Base-by-base conservation (phyloP, 2,113 vertebrate species). In the Climacteris rufus region DNA sequence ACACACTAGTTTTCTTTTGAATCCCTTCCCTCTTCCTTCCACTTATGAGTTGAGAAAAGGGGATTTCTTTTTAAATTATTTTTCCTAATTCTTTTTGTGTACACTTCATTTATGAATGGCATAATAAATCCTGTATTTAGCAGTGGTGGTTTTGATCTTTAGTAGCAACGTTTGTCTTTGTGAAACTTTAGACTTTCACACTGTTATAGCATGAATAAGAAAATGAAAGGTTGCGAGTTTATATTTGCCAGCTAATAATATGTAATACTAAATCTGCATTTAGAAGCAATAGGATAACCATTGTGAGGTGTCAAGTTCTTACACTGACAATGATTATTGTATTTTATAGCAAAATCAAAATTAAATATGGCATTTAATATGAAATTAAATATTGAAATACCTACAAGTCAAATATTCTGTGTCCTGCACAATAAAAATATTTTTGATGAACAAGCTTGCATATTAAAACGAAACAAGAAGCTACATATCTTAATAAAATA, bases 321-420 rank as follows among this genome's bases (percentile, higher is more conserved):
- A 76, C 33, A 80, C 10, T 76, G 21, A 44, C 15, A 71, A 47
- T 42, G 12, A 15, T 50, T 84, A 39, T 47, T 59, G 23, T 12
- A n/a, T 56, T 93, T 83, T 1, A 2, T 77, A 74, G 77, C 1
- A 20, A 79, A 65, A 66, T 0, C 30, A 39, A 44, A 64, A 52
- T 61, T 77, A 86, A 78, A 45, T 57, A 50, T 61, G 8, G 45
- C 15, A 39, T n/a, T n/a, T n/a, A n/a, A n/a, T n/a, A n/a, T n/a
- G n/a, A n/a, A n/a, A n/a, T n/a, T n/a, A n/a, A 3, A 28, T 49
- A 78, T 21, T 0, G 0, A 87, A 84, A 84, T 61, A 15, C 3
- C 15, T 82, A 0, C 25, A 89, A 91, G 10, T 37, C 22, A 81
- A 63, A 57, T 28, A 63, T 42, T 35, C 7, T 59, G 14, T 3